Base-by-base conservation (phyloP, 2,113 vertebrate genomes). In the Notarius quadriscutis region DNA sequence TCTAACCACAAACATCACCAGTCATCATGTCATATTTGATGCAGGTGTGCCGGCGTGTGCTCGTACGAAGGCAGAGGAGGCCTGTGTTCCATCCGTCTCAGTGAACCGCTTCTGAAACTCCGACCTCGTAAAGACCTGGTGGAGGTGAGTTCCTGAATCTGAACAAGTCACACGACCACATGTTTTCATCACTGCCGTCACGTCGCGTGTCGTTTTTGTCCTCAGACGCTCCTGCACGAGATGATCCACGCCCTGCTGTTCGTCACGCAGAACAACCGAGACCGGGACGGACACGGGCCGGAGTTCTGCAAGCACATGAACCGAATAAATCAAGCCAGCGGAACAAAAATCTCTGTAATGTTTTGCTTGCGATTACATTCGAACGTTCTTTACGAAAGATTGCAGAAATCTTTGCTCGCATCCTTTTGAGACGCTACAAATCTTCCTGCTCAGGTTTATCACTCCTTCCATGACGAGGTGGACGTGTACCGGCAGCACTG, bases 211-310 rank as follows among this genome's bases (percentile, higher is more conserved):
- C 41, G 2, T 12, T 51, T 1, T 77, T 7, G 18, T 20, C 77
- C 83, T 58, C 92, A 99, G 98, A 99, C 98, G 0, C 96, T 99
- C 58, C 92, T 99, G 87, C 98, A 99, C 48, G 98, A 99, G 93
- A 99, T 99, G 98, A 99, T 99, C 88, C 98, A 99, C 10, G 98
- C 98, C 0, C 95, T 99, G 84, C 96, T 99, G 51, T 99, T 99
- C 90, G 97, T 99, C 85, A 99, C 97, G 6, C 95, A 98, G 89
- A 99, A 99, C 84, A 95, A 98, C 91, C 94, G 96, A 87, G 98
- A 99, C 88, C 93, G 96, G 17, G 96, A 98, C 20, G 97, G 97
- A 2, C 98, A 99, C 0, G 98, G 98, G 0, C 97, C 98, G 0
- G 98, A 99, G 93, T 99, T 99, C 92, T 95, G 97, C 94, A 99